phyloP scores from a whole-genome alignment of 1,140 invertebrate species.

The Bombus confusus region DNA sequence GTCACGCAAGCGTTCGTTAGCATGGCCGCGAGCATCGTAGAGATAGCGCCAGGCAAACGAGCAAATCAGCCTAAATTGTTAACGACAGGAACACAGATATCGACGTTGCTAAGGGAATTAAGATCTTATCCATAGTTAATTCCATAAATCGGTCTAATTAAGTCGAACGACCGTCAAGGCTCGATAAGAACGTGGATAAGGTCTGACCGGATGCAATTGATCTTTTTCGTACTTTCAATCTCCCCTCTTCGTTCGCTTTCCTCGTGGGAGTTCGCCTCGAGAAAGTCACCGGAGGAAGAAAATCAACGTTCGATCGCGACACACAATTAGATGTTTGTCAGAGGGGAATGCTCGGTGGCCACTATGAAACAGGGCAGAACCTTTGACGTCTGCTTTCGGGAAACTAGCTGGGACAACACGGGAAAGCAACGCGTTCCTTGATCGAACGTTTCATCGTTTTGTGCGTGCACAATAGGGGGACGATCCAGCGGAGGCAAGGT shows the following conservation, averaged over 20 bases:
- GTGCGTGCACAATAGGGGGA: conserved; percentile 7
- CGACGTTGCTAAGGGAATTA: conserved; percentile 15
- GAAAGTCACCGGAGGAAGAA: conserved; percentile 1
- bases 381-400: conserved; percentile 44
- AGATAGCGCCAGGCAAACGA: conserved; percentile 38
- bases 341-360: background rate
- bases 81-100: conserved; percentile 19
- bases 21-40: background rate
- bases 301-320: conserved; percentile 28
- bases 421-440: background rate
- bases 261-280: background rate
- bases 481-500: background rate
- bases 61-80: conserved; percentile 20
- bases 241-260: background rate
- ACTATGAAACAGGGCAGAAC: background rate
- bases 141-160: conserved; percentile 49
- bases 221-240: conserved; percentile 33
- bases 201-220: conserved; percentile 34
- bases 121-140: conserved; percentile 1
- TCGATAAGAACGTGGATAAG: conserved; percentile 12
- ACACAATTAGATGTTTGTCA: conserved; percentile 47
- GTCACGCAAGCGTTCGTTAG: conserved; percentile 3
- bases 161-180: conserved; percentile 1
- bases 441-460: conserved; percentile 11
- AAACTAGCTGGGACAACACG: background rate